phyloP scores from a whole-genome alignment of 2,888 invertebrate species.

The Athalia rosae region DNA sequence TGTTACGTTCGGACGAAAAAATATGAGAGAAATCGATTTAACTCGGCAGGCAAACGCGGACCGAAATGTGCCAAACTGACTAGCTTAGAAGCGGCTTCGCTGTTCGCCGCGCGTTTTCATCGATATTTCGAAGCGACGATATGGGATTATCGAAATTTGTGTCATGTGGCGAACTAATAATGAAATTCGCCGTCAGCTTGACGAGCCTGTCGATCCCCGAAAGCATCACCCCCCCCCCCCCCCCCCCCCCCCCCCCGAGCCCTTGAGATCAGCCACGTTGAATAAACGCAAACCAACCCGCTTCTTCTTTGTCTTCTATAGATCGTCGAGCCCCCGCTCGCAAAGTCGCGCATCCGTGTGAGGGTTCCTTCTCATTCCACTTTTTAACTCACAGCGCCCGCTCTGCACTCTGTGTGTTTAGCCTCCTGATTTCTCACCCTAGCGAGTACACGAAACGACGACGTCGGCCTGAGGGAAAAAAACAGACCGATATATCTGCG shows the following conservation, averaged over 20 bases:
- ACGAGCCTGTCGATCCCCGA: slow-evolving; percentile 35
- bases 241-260: neutral
- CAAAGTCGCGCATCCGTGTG: neutral
- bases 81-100: neutral
- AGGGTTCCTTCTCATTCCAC: slow-evolving; percentile 23
- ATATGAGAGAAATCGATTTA: neutral
- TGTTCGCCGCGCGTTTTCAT: neutral
- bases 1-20: neutral
- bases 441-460: slow-evolving; percentile 22
- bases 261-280: neutral
- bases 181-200: slow-evolving; percentile 29
- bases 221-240: neutral
- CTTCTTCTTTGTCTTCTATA: neutral
- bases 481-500: slow-evolving; percentile 34
- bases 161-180: slow-evolving; percentile 40
- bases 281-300: slow-evolving; percentile 19
- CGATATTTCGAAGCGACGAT: slow-evolving; percentile 11
- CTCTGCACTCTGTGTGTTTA: slow-evolving; percentile 6
- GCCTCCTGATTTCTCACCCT: slow-evolving; percentile 38
- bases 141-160: slow-evolving; percentile 43
- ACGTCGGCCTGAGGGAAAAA: slow-evolving; percentile 11
- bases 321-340: slow-evolving; percentile 7
- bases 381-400: slow-evolving; percentile 19
- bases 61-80: slow-evolving; percentile 7
- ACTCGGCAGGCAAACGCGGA: neutral